Conservation (phyloP, 2,797 vertebrate species). For the Ara ararauna region DNA sequence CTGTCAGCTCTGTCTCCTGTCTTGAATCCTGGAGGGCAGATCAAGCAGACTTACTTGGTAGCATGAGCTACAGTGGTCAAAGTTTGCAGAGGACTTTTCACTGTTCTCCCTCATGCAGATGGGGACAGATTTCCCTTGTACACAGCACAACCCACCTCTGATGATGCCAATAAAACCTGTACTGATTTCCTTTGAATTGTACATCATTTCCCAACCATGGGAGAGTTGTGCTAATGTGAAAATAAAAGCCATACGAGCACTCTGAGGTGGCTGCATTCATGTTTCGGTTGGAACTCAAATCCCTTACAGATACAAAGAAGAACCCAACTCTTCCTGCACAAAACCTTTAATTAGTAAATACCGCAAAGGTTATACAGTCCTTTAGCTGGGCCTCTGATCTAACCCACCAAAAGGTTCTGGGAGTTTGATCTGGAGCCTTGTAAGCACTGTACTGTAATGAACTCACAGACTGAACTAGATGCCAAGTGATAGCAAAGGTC, state of each 20-base stretch:
- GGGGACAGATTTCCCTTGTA: not conserved
- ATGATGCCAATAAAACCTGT: not conserved
- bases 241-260: not conserved
- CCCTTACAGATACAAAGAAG: not conserved
- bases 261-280: not conserved
- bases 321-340: not conserved
- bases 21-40: not conserved
- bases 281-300: not conserved
- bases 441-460: not conserved
- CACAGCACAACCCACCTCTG: not conserved
- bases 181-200: not conserved
- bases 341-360: not conserved
- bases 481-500: constrained; percentile 19
- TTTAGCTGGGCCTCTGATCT: not conserved
- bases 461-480: not conserved
- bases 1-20: not conserved
- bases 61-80: not conserved
- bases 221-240: not conserved
- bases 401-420: not conserved
- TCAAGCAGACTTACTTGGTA: not conserved
- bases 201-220: not conserved
- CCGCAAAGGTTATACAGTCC: not conserved
- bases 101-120: not conserved
- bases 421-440: not conserved
- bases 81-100: not conserved